phyloP scores from a whole-genome alignment of 64 coral and sea anemone genomes.

The Stichodactyla helianthus region DNA sequence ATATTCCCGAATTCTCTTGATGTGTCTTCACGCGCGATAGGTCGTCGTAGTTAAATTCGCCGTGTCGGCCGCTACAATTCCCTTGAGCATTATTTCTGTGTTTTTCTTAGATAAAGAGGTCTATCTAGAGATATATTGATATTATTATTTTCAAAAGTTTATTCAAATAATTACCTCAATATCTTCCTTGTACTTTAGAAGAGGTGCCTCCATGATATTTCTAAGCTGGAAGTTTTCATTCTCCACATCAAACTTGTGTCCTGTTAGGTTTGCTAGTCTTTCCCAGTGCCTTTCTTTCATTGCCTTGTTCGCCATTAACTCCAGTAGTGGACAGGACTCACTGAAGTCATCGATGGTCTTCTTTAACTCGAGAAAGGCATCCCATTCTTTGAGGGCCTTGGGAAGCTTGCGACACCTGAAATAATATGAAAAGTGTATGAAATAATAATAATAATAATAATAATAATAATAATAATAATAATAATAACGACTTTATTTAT shows the following conservation, averaged over 20 bases:
- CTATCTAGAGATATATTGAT: no score
- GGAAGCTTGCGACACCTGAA: slow-evolving; percentile 86
- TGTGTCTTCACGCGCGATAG: no score
- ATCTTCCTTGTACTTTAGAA: slow-evolving; percentile 81
- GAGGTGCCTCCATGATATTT: slow-evolving; percentile 91
- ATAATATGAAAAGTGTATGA: background rate
- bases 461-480: no score
- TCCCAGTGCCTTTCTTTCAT: slow-evolving; percentile 96
- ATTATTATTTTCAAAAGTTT: no score
- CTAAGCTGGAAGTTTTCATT: slow-evolving; percentile 81
- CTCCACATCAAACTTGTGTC: slow-evolving; percentile 82
- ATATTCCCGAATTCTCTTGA: no score
- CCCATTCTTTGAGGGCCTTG: slow-evolving; percentile 89
- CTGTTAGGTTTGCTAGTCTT: slow-evolving; percentile 56
- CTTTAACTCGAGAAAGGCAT: slow-evolving; percentile 86
- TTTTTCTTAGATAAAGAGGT: no score
- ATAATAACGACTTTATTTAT: no score
- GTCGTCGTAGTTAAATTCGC: no score
- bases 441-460: no score
- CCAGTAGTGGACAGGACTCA: slow-evolving; percentile 80
- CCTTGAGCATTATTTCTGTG: no score
- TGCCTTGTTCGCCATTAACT: slow-evolving; percentile 87
- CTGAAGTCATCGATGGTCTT: slow-evolving; percentile 91
- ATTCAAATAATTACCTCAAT: slow-evolving; percentile 59
- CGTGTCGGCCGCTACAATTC: no score